These are phyloP conservation scores for Cliona cf. orientalis DNA, from an alignment of 37 sponge, comb jelly and placozoan genomes.

Conservation along the genomic window DNA sequence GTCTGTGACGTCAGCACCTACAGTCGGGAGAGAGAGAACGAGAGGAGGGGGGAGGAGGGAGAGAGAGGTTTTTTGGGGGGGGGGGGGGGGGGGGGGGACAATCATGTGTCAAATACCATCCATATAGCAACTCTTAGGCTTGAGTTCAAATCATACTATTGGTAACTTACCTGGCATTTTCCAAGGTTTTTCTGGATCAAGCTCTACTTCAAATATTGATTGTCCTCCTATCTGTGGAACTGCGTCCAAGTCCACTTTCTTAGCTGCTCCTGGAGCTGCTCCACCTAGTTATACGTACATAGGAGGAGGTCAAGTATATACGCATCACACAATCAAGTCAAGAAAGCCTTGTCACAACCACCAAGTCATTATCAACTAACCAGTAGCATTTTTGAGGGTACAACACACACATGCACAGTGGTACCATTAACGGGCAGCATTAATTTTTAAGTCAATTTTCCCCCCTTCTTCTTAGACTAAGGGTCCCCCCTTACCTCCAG, in stretches of 20 bases:
- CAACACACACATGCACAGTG: background rate
- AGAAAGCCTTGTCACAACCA: background rate
- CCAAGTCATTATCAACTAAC: too few species aligned
- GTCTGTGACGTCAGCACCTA: conserved; percentile 98
- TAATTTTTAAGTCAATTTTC: too few species aligned
- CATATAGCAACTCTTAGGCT: too few species aligned
- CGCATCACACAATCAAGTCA: background rate
- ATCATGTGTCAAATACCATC: too few species aligned
- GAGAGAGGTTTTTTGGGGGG: background rate
- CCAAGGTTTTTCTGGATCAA: conserved; percentile 94
- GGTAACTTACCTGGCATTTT: conserved; percentile 75
- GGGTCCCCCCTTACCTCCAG: too few species aligned
- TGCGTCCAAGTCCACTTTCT: conserved; percentile 90
- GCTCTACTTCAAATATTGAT: conserved; percentile 80
- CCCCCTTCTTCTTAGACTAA: background rate
- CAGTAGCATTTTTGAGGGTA: too few species aligned
- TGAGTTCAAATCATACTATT: too few species aligned
- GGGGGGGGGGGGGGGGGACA: too few species aligned
- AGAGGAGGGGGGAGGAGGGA: background rate
- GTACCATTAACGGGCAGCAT: too few species aligned
- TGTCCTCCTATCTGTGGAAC: conserved; percentile 91
- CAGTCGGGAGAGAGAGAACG: background rate
- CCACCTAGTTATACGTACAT: background rate
- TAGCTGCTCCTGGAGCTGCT: conserved; percentile 14
- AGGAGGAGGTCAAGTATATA: background rate